These are phyloP conservation scores for Drosophila nr. perissopoda DNA, from an alignment of 2,888 invertebrate genomes.

Conservation along the genomic window DNA sequence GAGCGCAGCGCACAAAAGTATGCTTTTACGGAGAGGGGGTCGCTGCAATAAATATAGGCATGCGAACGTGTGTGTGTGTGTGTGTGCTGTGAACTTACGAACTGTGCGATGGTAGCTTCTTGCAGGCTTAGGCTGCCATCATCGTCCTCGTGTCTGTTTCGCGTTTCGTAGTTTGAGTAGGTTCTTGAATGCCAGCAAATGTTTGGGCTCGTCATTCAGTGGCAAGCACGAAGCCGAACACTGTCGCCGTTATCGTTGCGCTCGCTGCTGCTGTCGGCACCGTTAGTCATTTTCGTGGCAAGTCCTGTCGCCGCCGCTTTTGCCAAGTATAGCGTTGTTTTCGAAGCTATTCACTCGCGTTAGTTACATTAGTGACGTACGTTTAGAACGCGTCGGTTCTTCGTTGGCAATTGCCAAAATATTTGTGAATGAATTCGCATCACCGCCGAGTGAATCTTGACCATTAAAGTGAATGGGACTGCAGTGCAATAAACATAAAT, in stretches of 20 bases:
- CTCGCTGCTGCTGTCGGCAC: slow-evolving; percentile 36
- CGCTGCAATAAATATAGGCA: slow-evolving; percentile 50
- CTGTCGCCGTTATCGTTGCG: slow-evolving; percentile 45
- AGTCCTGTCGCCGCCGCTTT: slow-evolving; percentile 48
- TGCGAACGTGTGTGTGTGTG: slow-evolving; percentile 1
- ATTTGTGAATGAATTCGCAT: slow-evolving; percentile 55
- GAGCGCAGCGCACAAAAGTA: slow-evolving; percentile 53
- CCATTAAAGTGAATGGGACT: slow-evolving; percentile 8
- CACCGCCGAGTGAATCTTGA: slow-evolving; percentile 16
- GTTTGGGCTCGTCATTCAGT: slow-evolving; percentile 62
- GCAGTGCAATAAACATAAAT: slow-evolving; percentile 2
- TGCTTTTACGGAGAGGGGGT: slow-evolving; percentile 43
- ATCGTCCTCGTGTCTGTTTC: slow-evolving; percentile 69
- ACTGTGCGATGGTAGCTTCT: slow-evolving; percentile 68
- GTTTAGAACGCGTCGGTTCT: slow-evolving; percentile 57
- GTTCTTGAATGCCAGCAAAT: slow-evolving; percentile 49
- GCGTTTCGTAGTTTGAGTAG: slow-evolving; percentile 40
- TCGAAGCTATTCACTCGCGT: slow-evolving; percentile 42
- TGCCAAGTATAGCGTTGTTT: slow-evolving; percentile 38
- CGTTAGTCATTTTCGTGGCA: slow-evolving; percentile 42
- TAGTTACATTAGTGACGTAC: slow-evolving; percentile 62
- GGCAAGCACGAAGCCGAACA: slow-evolving; percentile 68
- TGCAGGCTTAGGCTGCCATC: slow-evolving; percentile 68
- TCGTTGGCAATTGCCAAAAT: slow-evolving; percentile 40
- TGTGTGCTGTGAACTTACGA: slow-evolving; percentile 27